Conservation (phyloP, 1,140 invertebrate species). For the Anoplophora glabripennis region DNA sequence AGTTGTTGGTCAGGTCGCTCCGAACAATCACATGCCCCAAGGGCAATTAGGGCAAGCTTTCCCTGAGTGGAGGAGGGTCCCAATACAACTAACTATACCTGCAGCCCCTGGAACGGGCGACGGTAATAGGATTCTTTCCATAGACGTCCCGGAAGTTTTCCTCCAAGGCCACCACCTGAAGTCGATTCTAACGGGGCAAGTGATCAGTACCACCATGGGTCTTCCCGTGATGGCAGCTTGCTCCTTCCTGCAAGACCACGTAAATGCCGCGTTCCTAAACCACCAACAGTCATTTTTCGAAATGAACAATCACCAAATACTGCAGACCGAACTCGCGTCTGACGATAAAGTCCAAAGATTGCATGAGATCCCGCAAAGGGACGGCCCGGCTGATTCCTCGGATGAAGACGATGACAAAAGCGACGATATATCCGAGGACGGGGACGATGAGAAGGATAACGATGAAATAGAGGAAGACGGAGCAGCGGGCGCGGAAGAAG, state of each 20-base stretch:
- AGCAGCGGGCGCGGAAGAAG: constrained; percentile 73
- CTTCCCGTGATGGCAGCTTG: constrained; percentile 73
- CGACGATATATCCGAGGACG: constrained; percentile 63
- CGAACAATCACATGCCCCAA: constrained; percentile 31
- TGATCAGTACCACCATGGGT: constrained; percentile 80
- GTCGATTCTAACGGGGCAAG: constrained; percentile 71
- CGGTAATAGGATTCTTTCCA: constrained; percentile 57
- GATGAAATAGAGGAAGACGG: constrained; percentile 71
- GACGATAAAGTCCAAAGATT: constrained; percentile 1
- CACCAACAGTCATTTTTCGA: constrained; percentile 18
- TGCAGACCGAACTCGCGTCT: constrained; percentile 1
- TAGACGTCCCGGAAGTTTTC: constrained; percentile 74
- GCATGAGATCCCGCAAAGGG: constrained; percentile 37
- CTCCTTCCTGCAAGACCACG: constrained; percentile 78
- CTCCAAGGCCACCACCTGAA: constrained; percentile 62
- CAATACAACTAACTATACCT: constrained; percentile 54
- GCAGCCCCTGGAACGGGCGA: constrained; percentile 53
- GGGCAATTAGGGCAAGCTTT: constrained; percentile 44
- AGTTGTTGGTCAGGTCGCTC: constrained; percentile 24
- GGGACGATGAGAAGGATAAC: constrained; percentile 67
- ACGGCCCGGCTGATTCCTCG: constrained; percentile 72
- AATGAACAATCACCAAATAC: constrained; percentile 3
- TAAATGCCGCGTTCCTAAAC: constrained; percentile 63
- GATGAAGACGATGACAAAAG: constrained; percentile 73
- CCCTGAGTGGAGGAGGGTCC: constrained; percentile 48